Percentiles rank a stretch among this genome's conserved stretches.
phyloP scores from a whole-genome alignment of 2,888 invertebrate genomes.

The Taphrorychus bicolor region DNA sequence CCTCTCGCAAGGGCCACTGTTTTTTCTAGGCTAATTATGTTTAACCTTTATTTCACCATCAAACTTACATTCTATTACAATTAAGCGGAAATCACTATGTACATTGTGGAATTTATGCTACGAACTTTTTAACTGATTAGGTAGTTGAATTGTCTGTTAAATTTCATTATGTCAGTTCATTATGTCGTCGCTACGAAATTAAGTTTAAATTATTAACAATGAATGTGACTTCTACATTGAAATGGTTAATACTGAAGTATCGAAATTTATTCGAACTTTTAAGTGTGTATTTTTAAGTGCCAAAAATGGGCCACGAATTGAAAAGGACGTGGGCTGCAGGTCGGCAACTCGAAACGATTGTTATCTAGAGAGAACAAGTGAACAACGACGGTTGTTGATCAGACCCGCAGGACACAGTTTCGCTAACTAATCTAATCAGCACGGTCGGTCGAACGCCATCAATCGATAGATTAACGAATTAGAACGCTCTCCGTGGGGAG shows the following conservation, averaged over 20 bases:
- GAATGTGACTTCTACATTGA: no score
- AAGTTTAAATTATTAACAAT: not conserved
- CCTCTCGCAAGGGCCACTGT: not conserved
- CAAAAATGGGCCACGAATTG: not conserved
- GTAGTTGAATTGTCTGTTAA: no score
- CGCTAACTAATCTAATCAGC: constrained; percentile 56
- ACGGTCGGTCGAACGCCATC: constrained; percentile 34
- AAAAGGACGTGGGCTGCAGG: not conserved
- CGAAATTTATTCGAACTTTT: no score
- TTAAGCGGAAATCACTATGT: no score
- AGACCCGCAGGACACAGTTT: constrained; percentile 51
- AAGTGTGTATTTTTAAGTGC: no score
- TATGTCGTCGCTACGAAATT: not conserved
- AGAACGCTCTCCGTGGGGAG: constrained; percentile 7
- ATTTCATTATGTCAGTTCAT: no score
- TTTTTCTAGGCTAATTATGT: constrained; percentile 21
- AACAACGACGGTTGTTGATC: constrained; percentile 50
- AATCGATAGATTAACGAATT: constrained; percentile 40
- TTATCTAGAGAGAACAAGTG: constrained; percentile 14
- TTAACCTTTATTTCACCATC: not conserved
- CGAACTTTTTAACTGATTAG: no score
- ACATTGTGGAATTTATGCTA: no score
- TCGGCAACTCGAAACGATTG: not conserved
- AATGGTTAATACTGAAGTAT: no score
- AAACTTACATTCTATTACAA: not conserved